Evolutionary conservation across 2,888 invertebrate genomes (phyloP), one percentile per base, ranked within the genome.

Genomic region (Megalurothrips usitatus): DNA sequence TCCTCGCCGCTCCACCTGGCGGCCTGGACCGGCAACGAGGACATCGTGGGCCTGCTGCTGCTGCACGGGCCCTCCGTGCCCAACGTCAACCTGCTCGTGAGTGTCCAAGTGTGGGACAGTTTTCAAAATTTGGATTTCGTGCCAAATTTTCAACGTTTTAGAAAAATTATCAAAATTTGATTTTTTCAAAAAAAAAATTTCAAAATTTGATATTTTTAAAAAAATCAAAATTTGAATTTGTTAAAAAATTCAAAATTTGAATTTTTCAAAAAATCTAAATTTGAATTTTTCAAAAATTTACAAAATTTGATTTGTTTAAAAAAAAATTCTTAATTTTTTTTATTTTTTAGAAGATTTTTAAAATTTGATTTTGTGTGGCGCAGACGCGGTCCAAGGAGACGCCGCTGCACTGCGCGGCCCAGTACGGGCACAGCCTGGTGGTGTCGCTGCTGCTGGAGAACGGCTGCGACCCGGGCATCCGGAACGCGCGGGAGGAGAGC

Each of bases 1-100:
- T 97, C 96, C 63, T 95, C 96, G 49, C 95, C 98, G 52, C 91
- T 98, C 83, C 97, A 98, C 88, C 89, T 97, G 86, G 97, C 97
- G 81, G 95, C 97, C 80, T 98, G 97, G 96, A 95, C 95, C 81
- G 98, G 98, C 26, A 94, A 96, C 87, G 26, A 23, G 26, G 68
- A 75, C 11, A 26, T 75, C 26, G 68, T 75, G 83, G 90, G 92
- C 83, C 90, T 96, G 88, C 91, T 98, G 83, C 90, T 98, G 81
- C 92, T 91, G 78, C 93, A 94, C 87, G 93, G 94, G 82, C 94
- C 94, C 83, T 93, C 94, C 17, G 92, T 94, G 82, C 94, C 95
- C 85, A 94, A 94, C 87, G 93, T 96, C 85, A 95, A 96, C 88
- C 91, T 94, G 87, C 90, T 92, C 91, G 94, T 96, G 87, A 91